These are phyloP conservation scores for Drosophila melanogaster DNA, from an alignment of 1,140 invertebrate genomes.

Conservation along the genomic window DNA sequence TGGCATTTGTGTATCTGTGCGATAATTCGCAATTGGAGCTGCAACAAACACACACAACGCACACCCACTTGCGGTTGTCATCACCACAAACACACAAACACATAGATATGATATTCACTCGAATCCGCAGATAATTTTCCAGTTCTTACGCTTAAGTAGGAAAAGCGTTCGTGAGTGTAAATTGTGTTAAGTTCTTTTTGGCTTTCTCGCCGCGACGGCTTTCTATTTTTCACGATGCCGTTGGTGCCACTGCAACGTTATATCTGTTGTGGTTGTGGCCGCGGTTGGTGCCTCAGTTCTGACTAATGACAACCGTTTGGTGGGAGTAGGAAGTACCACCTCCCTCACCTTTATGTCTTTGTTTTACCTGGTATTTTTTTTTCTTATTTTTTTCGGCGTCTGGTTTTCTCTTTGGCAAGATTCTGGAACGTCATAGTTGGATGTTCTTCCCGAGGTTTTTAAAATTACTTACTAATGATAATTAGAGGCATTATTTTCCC, in stretches of 20 bases:
- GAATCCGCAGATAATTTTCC: slow-evolving; percentile 54
- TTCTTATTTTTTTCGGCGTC: slow-evolving; percentile 43
- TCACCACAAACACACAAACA: slow-evolving; percentile 13
- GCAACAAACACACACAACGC: slow-evolving; percentile 50
- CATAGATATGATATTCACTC: background rate
- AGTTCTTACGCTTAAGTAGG: slow-evolving; percentile 70
- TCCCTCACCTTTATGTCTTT: slow-evolving; percentile 11
- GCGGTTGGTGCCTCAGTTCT: slow-evolving; percentile 51
- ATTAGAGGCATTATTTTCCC: slow-evolving; percentile 80
- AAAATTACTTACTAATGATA: slow-evolving; percentile 76
- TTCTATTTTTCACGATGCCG: slow-evolving; percentile 62
- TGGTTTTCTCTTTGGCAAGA: slow-evolving; percentile 56
- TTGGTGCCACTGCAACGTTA: slow-evolving; percentile 17
- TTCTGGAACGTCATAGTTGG: slow-evolving; percentile 62
- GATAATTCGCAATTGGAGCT: slow-evolving; percentile 77
- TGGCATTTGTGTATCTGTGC: slow-evolving; percentile 42
- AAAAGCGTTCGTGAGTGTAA: slow-evolving; percentile 79
- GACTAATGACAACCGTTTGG: slow-evolving; percentile 70
- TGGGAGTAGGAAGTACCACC: slow-evolving; percentile 40
- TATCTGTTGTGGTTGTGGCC: background rate
- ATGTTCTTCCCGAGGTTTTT: slow-evolving; percentile 19
- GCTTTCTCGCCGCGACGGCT: slow-evolving; percentile 65
- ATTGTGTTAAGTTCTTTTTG: slow-evolving; percentile 81
- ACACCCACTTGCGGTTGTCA: slow-evolving; percentile 77
- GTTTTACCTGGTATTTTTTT: slow-evolving; percentile 8